These are phyloP conservation scores for Ennomos fuscantarius DNA, from an alignment of 2,888 invertebrate species.

Conservation along the genomic window DNA sequence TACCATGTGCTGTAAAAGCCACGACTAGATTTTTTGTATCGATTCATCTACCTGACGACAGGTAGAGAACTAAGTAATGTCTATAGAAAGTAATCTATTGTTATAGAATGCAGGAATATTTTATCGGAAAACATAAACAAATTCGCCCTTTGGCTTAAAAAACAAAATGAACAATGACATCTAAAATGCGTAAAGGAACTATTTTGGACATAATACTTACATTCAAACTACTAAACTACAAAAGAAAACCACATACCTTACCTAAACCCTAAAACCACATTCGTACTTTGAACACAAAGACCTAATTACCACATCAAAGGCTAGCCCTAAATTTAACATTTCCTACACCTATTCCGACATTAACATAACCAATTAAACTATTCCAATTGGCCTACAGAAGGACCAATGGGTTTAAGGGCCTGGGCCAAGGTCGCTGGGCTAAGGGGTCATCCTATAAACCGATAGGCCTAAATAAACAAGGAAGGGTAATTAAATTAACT, in stretches of 20 bases:
- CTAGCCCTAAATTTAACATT: conserved; percentile 16
- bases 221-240: background rate
- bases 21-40: no score
- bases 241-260: conserved; percentile 6
- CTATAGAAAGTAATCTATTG: no score
- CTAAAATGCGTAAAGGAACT: background rate
- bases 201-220: conserved; percentile 1
- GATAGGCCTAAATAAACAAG: conserved; percentile 60
- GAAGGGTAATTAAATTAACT: conserved; percentile 56
- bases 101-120: no score
- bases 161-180: no score
- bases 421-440: conserved; percentile 35
- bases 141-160: no score
- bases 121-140: no score
- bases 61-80: no score
- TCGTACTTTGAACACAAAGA: conserved; percentile 17
- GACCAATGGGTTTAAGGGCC: conserved; percentile 25
- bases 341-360: conserved; percentile 31
- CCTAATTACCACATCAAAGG: conserved; percentile 29
- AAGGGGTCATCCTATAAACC: conserved; percentile 52
- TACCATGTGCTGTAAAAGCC: no score
- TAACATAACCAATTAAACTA: conserved; percentile 36
- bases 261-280: background rate
- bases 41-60: no score
- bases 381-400: conserved; percentile 37